These are phyloP conservation scores for Myodes glareolus DNA, from an alignment of 2,113 vertebrate species.

Conservation along the genomic window DNA sequence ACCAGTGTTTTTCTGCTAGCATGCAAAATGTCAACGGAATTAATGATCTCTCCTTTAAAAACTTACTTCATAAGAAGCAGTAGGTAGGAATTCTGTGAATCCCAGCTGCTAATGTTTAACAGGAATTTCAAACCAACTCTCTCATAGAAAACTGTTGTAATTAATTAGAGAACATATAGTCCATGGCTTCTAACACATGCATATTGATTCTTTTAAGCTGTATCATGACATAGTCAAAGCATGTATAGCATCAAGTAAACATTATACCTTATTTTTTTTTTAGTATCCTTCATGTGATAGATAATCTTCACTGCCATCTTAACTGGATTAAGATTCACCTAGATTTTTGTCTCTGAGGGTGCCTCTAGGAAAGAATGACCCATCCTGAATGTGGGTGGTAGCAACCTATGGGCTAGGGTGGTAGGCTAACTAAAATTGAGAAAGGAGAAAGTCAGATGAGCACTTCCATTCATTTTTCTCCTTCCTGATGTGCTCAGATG, in stretches of 20 bases:
- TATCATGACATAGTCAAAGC: not conserved
- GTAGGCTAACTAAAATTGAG: not conserved
- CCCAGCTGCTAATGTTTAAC: not conserved
- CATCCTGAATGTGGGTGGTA: not conserved
- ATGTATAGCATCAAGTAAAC: not conserved
- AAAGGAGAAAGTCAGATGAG: not conserved
- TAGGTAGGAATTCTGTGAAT: conserved; percentile 13
- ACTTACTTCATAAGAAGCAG: not conserved
- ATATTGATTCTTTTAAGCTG: conserved; percentile 11
- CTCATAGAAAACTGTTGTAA: not conserved
- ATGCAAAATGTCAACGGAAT: conserved; percentile 15
- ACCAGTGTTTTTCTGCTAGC: conserved; percentile 34
- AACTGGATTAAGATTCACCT: not conserved
- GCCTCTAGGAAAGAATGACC: not conserved
- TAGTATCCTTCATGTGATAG: not conserved
- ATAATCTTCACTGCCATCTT: not conserved
- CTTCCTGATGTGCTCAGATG: not conserved
- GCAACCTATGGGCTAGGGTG: not conserved
- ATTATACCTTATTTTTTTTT: not conserved
- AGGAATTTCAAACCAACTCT: conserved; percentile 53
- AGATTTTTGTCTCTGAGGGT: not conserved
- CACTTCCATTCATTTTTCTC: not conserved
- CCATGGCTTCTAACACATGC: not conserved
- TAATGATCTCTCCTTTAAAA: not conserved
- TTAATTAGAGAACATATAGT: not conserved